Evolutionary conservation across 2,888 invertebrate genomes (phyloP), one percentile per base, ranked within the genome.

Genomic region (Tetheella fluctuosa): DNA sequence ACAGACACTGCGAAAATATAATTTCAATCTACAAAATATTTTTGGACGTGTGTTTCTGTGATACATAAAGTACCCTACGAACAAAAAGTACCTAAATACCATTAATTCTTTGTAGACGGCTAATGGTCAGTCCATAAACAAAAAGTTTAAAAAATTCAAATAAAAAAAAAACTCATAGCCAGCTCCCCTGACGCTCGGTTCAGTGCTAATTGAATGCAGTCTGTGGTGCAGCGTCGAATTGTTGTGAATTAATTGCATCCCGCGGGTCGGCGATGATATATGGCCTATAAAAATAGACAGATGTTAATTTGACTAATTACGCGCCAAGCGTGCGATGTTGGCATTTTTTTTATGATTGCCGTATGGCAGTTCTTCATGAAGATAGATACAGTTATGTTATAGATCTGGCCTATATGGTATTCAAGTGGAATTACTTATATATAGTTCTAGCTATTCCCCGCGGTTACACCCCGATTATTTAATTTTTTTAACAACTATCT

Each of bases 231-330:
- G 48, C 48, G 48, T 48, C 48, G 48, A 48, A 48, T 48, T 48
- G 48, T 48, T 48, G 48, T 48, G 48, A 48, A 48, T 48, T 48
- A 48, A 48, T 48, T 48, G 48, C 48, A 48, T 59, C 37, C 53
- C 58, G 20, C 17, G 30, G 55, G 58, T 30, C 30, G 20, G 48
- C 56, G 48, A 59, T 59, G 34, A 48, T 23, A 58, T 17, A 53
- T 53, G 60, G 58, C 63, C 63, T 65, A 59, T 71, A 63, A 67
- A 73, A 69, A 74, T 69, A 73, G 73, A 71, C 62, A 64, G 63
- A 61, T 63, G 63, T 70, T 70, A 62, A 72, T 68, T 73, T 63
- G 71, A 65, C 74, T 59, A 68, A 48, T 48, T 48, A 20, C 20
- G 48, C 48, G 48, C 17, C 48, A 7, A 34, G 59, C 53, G 37